Base-by-base conservation (phyloP, 2,797 vertebrate genomes). In the Chelmon rostratus region DNA sequence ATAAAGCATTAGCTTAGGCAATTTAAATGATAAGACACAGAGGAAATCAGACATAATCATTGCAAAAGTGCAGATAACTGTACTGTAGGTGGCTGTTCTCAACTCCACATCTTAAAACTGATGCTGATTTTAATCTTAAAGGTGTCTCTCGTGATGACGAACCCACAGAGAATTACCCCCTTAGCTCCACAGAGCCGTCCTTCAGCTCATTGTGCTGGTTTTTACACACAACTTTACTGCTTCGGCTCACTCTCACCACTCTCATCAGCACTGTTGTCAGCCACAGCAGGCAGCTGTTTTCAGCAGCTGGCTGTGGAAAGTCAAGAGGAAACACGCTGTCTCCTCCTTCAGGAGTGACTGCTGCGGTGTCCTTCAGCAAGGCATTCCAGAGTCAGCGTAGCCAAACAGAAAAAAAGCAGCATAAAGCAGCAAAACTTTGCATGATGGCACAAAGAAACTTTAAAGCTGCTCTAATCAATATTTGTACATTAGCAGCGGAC, bases 381-480 rank as follows among this genome's bases (percentile, higher is more conserved):
- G 3, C 1, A 33, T 68, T 70, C 1, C 21, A 16, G 11, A 23
- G 57, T 59, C 56, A 68, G 66, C 47, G 69, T 57, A 75, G 40
- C 6, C 6, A 65, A 50, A 78, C 4, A 9, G 54, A 67, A 67
- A 15, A 68, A 4, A n/a, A n/a, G n/a, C n/a, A n/a, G n/a, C n/a
- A n/a, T n/a, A n/a, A n/a, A n/a, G n/a, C n/a, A n/a, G n/a, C n/a
- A n/a, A n/a, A n/a, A n/a, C n/a, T n/a, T 31, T 31, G 28, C 28
- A 3, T 31, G 28, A 31, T 31, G 28, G 4, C 28, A 31, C 28
- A 31, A 31, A 54, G n/a, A 11, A 23, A n/a, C 50, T 70, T 42
- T 28, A 75, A 54, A 52, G 3, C 35, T 46, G 46, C 15, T 18
- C 31, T 8, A 23, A 54, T 40, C 10, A 16, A 11, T 71, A 25